Evolutionary conservation across 1,140 invertebrate genomes (phyloP).

Genomic region (Drosophila equinoxialis): DNA sequence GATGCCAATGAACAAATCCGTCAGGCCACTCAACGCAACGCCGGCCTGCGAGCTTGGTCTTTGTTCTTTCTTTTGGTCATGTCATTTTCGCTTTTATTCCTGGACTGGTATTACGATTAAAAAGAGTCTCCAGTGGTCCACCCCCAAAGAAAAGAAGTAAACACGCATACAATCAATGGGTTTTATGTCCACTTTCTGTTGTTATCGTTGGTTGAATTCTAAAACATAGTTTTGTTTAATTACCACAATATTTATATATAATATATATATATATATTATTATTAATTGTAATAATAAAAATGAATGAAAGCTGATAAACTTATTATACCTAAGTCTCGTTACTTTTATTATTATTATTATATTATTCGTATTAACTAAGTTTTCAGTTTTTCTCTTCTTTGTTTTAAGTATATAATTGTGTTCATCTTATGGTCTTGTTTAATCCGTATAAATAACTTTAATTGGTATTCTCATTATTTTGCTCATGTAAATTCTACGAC

Average conservation of each 20-base stretch:
- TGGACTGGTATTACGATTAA: constrained; percentile 99
- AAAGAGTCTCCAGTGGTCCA: not conserved
- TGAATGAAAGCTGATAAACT: constrained; percentile 7
- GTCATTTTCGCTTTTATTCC: constrained; percentile 96
- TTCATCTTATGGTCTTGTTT: constrained; percentile 2
- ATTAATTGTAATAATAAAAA: constrained; percentile 20
- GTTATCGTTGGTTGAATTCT: constrained; percentile 42
- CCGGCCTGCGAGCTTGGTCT: constrained; percentile 95
- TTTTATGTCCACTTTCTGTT: constrained; percentile 26
- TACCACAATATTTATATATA: constrained; percentile 33
- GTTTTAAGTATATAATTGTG: not conserved
- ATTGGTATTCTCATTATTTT: constrained; percentile 1
- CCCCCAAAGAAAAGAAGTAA: constrained; percentile 1
- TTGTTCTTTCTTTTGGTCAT: constrained; percentile 97
- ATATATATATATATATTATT: constrained; percentile 24
- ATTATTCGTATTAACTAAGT: not conserved
- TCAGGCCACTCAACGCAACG: constrained; percentile 98
- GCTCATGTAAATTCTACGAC: not conserved
- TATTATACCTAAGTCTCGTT: constrained; percentile 36
- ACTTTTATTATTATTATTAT: not conserved
- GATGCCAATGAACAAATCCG: constrained; percentile 98
- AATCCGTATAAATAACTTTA: not conserved
- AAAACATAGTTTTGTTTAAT: constrained; percentile 43
- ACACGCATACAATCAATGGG: constrained; percentile 19
- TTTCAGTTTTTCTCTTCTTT: not conserved